A percentile compares a stretch with the other conserved stretches of the same genome.
Evolutionary conservation across 2,113 vertebrate genomes (phyloP).

Genomic region (Corythaeola cristata): DNA sequence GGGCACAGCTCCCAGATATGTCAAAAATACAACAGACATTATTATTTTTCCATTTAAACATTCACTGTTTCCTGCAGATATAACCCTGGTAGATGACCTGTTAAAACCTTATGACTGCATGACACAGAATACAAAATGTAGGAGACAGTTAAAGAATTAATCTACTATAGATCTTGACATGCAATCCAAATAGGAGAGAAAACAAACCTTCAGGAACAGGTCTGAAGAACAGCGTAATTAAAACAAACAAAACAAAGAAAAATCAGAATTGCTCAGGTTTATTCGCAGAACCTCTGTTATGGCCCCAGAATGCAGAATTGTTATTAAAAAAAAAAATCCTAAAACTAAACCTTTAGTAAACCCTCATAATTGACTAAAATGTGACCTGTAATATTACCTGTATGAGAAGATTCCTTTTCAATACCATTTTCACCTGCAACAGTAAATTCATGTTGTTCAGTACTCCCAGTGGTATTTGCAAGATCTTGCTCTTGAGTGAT

Average conservation of each 20-base stretch:
- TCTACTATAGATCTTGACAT: not conserved
- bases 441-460: not conserved
- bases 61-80: not conserved
- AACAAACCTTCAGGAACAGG: not conserved
- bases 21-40: not conserved
- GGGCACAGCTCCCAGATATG: not conserved
- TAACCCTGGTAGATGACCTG: not conserved
- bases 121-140: not conserved
- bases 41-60: not conserved
- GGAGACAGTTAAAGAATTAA: not conserved
- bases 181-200: not conserved
- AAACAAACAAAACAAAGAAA: too few relatives aligned
- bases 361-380: not conserved
- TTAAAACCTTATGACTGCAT: not conserved
- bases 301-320: not conserved
- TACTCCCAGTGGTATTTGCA: not conserved
- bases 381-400: conserved; percentile 39
- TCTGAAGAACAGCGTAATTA: not conserved
- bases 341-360: not conserved
- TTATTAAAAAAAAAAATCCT: not conserved
- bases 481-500: not conserved
- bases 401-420: conserved; percentile 5
- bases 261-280: not conserved
- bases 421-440: not conserved
- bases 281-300: not conserved